Percentiles rank a stretch among this genome's conserved stretches.
These are phyloP conservation scores for Caenorhabditis plicata DNA, from an alignment of 2,888 invertebrate genomes.

Conservation along the genomic window DNA sequence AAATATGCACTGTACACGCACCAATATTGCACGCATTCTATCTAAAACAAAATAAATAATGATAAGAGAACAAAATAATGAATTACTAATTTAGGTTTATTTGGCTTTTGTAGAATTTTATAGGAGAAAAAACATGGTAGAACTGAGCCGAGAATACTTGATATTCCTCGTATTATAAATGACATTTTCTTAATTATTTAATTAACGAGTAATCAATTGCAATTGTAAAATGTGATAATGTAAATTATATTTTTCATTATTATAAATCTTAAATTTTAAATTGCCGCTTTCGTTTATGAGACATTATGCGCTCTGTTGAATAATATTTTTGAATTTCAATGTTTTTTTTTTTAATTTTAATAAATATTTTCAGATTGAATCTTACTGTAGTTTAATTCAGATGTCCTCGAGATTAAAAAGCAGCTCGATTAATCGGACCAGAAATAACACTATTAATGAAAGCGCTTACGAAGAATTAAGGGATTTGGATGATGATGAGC, in stretches of 20 bases:
- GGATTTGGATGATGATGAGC: background rate
- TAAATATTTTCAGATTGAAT: no score
- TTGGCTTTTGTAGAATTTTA: constrained; percentile 26
- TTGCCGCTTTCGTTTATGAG: background rate
- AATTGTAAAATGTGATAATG: background rate
- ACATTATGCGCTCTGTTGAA: background rate
- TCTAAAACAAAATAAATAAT: constrained; percentile 2
- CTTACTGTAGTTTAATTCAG: no score
- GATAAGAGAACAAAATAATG: background rate
- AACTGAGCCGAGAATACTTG: constrained; percentile 23
- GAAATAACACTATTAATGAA: constrained; percentile 1
- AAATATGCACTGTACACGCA: constrained; percentile 19
- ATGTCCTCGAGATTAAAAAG: background rate
- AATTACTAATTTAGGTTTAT: constrained; percentile 8
- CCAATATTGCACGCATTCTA: constrained; percentile 17
- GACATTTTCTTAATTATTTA: constrained; percentile 10
- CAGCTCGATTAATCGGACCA: background rate
- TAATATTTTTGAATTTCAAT: background rate
- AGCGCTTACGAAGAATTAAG: background rate
- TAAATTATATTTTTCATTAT: background rate
- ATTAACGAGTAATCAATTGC: background rate
- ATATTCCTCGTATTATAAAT: constrained; percentile 16
- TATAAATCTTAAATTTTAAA: background rate
- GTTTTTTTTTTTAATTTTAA: background rate
- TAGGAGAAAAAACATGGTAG: constrained; percentile 19